These are phyloP conservation scores for Oscarella lobularis DNA, from an alignment of 37 sponge, comb jelly and placozoan genomes.

Conservation along the genomic window DNA sequence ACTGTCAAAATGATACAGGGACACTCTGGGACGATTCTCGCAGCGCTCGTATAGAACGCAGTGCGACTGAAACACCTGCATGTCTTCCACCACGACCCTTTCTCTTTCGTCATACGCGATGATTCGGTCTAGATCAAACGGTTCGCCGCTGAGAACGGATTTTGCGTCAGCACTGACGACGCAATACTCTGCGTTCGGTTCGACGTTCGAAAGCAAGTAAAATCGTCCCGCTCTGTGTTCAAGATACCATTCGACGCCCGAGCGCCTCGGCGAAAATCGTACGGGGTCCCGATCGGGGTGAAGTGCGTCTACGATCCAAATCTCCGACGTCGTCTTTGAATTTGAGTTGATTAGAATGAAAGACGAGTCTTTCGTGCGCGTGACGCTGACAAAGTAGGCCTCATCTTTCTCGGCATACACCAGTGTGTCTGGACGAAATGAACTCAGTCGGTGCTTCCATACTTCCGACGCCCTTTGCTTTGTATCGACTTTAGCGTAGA, in stretches of 20 bases:
- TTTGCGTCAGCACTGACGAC: neutral
- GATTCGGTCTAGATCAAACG: neutral
- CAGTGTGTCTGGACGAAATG: too few relatives aligned
- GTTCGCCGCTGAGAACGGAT: too few relatives aligned
- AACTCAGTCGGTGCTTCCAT: slow-evolving; percentile 6
- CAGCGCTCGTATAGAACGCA: slow-evolving; percentile 15
- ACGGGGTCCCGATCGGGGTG: neutral
- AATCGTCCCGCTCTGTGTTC: slow-evolving; percentile 27
- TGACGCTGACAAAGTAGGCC: slow-evolving; percentile 2
- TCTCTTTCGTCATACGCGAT: neutral
- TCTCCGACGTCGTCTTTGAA: slow-evolving; percentile 19
- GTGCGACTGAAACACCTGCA: slow-evolving; percentile 17
- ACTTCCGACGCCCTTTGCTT: neutral
- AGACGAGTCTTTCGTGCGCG: slow-evolving; percentile 15
- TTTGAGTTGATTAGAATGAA: slow-evolving; percentile 23
- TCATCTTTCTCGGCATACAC: neutral
- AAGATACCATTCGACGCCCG: slow-evolving; percentile 21
- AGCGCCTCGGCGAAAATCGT: slow-evolving; percentile 1
- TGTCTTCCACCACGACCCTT: slow-evolving; percentile 17
- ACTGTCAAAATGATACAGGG: neutral
- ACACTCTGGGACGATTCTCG: neutral
- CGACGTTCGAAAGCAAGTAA: slow-evolving; percentile 24
- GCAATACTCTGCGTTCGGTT: neutral
- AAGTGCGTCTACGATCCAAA: neutral
- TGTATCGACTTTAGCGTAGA: neutral